A percentile compares a stretch with the other conserved stretches of the same genome.
These are phyloP conservation scores for Epirrita christyi DNA, from an alignment of 2,888 invertebrate species.

Conservation along the genomic window DNA sequence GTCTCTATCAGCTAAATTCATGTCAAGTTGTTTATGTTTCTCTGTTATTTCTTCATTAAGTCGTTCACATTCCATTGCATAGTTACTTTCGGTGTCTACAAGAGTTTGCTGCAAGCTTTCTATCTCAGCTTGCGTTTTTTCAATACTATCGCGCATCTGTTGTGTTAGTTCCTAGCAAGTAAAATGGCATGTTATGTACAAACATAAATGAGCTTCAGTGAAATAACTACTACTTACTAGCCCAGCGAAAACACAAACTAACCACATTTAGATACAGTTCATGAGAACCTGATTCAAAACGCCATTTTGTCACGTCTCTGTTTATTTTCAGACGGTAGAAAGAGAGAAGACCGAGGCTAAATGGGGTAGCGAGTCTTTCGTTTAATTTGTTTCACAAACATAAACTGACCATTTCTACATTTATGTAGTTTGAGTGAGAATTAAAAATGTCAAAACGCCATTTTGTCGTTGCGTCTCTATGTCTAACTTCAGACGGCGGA, in stretches of 20 bases:
- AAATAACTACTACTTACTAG: not conserved
- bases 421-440: too few relatives aligned
- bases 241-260: not conserved
- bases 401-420: too few relatives aligned
- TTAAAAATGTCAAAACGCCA: too few relatives aligned
- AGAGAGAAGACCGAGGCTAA: not conserved
- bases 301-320: not conserved
- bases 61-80: slow-evolving; percentile 48
- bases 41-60: slow-evolving; percentile 50
- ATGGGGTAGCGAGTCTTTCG: too few relatives aligned
- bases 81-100: slow-evolving; percentile 51
- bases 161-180: slow-evolving; percentile 61
- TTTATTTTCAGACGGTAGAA: not conserved
- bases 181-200: slow-evolving; percentile 33
- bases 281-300: not conserved
- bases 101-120: slow-evolving; percentile 57
- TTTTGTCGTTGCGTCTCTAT: too few relatives aligned
- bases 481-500: too few relatives aligned
- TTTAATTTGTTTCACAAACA: too few relatives aligned
- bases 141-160: slow-evolving; percentile 47
- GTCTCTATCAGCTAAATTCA: slow-evolving; percentile 54
- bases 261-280: not conserved
- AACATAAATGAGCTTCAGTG: slow-evolving; percentile 16
- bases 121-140: slow-evolving; percentile 60
- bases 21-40: slow-evolving; percentile 55